Evolutionary conservation across 2,113 vertebrate genomes (phyloP), one percentile per base, ranked within the genome.

Genomic region (Pomatostomus ruficeps): DNA sequence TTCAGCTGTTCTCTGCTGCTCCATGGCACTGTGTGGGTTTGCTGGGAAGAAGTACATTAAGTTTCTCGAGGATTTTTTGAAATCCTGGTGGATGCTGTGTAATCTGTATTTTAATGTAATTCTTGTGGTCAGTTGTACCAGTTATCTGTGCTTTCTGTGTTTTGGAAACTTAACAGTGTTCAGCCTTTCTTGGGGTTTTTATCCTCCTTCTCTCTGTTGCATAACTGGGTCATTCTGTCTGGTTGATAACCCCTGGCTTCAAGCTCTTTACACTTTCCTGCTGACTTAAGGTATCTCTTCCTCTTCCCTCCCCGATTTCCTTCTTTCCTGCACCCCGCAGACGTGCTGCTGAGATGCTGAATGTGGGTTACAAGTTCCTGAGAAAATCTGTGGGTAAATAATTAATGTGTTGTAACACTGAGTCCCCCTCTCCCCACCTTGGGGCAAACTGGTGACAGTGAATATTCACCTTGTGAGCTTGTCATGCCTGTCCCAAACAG

Each of bases 161-260:
- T 93, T 85, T 81, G 65, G 88, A 66, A 83, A 26, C 51, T 43
- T 76, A 59, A 33, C 42, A 16, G 65, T 54, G 31, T 91, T 83
- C 68, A 91, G 49, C 15, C 63, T 96, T 88, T 51, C 77, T 28
- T 76, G 54, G 26, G 51, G 54, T 82, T 96, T 96, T 95, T 89
- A 63, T 62, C 38, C 49, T 91, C 8, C n/a, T 93, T 65, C 76
- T 80, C 36, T 35, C 82, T 84, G 83, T 63, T 79, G 25, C 12
- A 8, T 82, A 78, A 88, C 72, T 54, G 76, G 86, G 52, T 88
- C 58, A 36, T 95, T 90, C 54, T 55, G 70, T 92, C 82, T 58
- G 25, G 51, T 62, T 97, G 89, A 82, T 95, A 93, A 73, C 90
- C 72, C 75, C 73, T 92, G 91, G 68, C 54, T 91, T 97, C 79